Evolutionary conservation across 2,113 vertebrate species (phyloP), one percentile per base, ranked within the genome.

Genomic region (Numida meleagris): DNA sequence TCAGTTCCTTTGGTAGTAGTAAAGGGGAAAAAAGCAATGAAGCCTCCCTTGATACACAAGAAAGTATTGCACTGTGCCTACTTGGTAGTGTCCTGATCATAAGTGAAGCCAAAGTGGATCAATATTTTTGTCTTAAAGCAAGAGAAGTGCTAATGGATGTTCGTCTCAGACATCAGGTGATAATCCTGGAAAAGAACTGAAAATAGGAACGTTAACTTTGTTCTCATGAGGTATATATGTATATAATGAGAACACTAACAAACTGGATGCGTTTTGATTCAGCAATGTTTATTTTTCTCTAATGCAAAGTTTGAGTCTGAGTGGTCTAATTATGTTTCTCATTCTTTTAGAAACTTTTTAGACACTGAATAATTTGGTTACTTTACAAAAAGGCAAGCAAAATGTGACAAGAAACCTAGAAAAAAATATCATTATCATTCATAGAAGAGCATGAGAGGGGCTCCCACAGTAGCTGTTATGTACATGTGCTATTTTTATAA

Each of bases 401-500:
- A 75, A 72, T 84, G 55, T 91, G 87, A 74, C 19, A 94, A 71
- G 42, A 97, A 97, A 95, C 82, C 68, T 94, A 96, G 84, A 70
- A 66, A 94, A 95, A 88, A 95, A 89, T 71, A 45, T 8, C 1
- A 11, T 65, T 88, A 27, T 65, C 27, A 1, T 80, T 33, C 50
- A 33, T 51, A 36, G 57, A 81, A 82, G 48, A 84, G 55, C 65
- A 42, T 27, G 15, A 0, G 7, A 94, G 91, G 59, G 62, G 82
- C 82, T 97, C 96, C 95, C 96, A 89, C 34, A 96, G 51, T 95
- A 96, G 93, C 86, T 97, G 85, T 97, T 97, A 71, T 89, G 94
- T 96, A 90, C 68, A 92, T 84, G 71, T 85, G 87, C 66, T 92
- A 90, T 96, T 98, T 98, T 98, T 97, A 97, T 96, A 90, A 96